A percentile compares a stretch with the other conserved stretches of the same genome.
Conservation (phyloP, 2,797 vertebrate genomes). For the Alauda arvensis region DNA sequence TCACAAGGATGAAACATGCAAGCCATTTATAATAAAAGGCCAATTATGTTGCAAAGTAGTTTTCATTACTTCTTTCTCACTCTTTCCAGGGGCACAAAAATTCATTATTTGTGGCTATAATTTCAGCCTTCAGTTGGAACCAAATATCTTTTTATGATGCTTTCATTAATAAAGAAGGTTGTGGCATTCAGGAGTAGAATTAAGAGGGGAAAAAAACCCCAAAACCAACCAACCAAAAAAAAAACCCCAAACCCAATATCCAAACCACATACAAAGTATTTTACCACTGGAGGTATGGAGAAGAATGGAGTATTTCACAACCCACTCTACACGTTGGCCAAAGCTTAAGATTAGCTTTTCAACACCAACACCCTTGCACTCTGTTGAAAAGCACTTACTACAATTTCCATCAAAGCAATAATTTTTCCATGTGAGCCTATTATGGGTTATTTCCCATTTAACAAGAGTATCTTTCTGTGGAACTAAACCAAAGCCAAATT, state of each 20-base stretch:
- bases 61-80: background rate
- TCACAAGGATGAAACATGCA: background rate
- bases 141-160: background rate
- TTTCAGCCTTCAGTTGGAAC: background rate
- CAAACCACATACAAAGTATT: background rate
- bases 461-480: background rate
- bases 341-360: background rate
- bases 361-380: background rate
- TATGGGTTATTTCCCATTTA: background rate
- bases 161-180: background rate
- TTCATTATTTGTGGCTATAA: background rate
- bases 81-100: background rate
- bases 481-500: background rate
- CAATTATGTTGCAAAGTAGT: background rate
- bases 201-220: background rate
- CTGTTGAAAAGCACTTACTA: background rate
- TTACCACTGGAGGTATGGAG: background rate
- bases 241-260: background rate
- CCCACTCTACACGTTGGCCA: background rate
- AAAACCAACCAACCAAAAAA: background rate
- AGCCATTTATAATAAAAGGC: background rate
- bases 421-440: background rate
- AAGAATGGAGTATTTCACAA: background rate
- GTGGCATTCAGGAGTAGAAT: background rate
- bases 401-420: background rate